A percentile compares a stretch with the other conserved stretches of the same genome.
These are phyloP conservation scores for Mylabris phalerata DNA, from an alignment of 1,140 invertebrate genomes.

Conservation along the genomic window DNA sequence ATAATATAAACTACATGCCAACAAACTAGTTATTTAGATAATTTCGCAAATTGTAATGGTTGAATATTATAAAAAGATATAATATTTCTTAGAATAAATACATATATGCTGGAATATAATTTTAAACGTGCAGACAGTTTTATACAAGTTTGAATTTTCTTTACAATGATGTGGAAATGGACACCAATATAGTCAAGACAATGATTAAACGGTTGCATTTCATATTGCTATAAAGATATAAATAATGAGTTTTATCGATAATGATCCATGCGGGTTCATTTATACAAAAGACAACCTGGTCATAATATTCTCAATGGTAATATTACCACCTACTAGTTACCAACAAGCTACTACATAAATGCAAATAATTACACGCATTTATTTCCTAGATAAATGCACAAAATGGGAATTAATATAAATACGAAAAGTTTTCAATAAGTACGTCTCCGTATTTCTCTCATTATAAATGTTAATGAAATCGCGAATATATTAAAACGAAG, in stretches of 20 bases:
- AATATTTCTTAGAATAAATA: too few relatives aligned
- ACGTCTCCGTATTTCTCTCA: background rate
- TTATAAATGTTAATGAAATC: background rate
- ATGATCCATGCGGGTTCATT: slow-evolving; percentile 19
- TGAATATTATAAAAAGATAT: too few relatives aligned
- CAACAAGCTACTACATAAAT: slow-evolving; percentile 18
- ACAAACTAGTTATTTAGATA: too few relatives aligned
- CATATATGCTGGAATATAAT: too few relatives aligned
- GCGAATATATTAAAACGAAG: background rate
- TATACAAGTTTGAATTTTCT: too few relatives aligned
- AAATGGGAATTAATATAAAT: slow-evolving; percentile 1
- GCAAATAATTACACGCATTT: slow-evolving; percentile 7
- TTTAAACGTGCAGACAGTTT: too few relatives aligned
- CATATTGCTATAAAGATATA: slow-evolving; percentile 1
- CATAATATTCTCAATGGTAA: slow-evolving; percentile 20
- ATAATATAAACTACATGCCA: too few relatives aligned
- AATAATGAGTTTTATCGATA: slow-evolving; percentile 18
- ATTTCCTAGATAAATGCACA: slow-evolving; percentile 3
- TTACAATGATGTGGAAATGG: too few relatives aligned
- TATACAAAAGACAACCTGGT: slow-evolving; percentile 16
- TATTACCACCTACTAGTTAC: slow-evolving; percentile 20
- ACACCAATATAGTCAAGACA: too few relatives aligned
- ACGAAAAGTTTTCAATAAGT: background rate
- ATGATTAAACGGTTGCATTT: too few relatives aligned
- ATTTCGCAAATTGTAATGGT: too few relatives aligned